phyloP scores from a whole-genome alignment of 2,797 vertebrate genomes.

The Sebastes iracundus region DNA sequence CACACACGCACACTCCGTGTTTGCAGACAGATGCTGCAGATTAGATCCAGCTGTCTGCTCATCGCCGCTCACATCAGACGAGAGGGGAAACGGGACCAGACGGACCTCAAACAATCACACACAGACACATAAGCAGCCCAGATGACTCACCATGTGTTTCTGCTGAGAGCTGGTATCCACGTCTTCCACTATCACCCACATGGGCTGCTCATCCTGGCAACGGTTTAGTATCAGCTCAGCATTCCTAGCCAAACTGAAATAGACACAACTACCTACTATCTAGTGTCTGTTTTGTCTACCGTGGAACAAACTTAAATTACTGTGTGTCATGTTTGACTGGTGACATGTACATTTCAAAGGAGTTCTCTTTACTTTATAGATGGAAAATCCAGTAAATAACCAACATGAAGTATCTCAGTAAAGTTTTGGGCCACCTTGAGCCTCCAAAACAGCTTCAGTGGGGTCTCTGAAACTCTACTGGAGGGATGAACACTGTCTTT shows the following conservation, averaged over 20 bases:
- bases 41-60: slow-evolving; percentile 67
- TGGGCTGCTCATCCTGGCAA: slow-evolving; percentile 8
- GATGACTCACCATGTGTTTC: slow-evolving; percentile 49
- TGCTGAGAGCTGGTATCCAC: slow-evolving; percentile 9
- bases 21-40: slow-evolving; percentile 72
- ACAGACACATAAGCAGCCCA: slow-evolving; percentile 38
- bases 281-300: slow-evolving; percentile 46
- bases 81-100: slow-evolving; percentile 50
- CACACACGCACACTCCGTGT: slow-evolving; percentile 28
- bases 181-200: slow-evolving; percentile 23
- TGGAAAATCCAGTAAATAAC: no score
- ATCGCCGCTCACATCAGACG: slow-evolving; percentile 43
- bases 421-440: not conserved
- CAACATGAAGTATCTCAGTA: not conserved
- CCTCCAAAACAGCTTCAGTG: not conserved
- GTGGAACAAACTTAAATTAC: not conserved
- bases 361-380: not conserved
- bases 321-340: not conserved
- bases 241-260: slow-evolving; percentile 9
- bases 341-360: not conserved
- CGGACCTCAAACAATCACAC: slow-evolving; percentile 45
- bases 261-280: slow-evolving; percentile 29
- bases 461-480: not conserved
- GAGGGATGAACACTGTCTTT: not conserved
- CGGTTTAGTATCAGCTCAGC: slow-evolving; percentile 1